Base-by-base conservation (phyloP, 2,888 invertebrate genomes). In the Drosophila nr. perissopoda region DNA sequence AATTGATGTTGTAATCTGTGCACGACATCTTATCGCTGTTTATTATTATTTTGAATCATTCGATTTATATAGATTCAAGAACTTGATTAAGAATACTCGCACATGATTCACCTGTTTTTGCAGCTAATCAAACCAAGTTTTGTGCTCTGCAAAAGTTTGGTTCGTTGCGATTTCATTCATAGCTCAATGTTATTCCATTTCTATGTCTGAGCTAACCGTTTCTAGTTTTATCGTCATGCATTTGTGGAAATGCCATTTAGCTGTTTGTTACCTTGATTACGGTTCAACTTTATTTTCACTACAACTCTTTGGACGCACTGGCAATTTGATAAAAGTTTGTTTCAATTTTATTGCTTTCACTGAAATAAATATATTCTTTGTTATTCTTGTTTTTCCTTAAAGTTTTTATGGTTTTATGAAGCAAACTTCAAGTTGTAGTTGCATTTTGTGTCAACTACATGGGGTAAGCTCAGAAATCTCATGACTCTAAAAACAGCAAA, bases 231-330 rank as follows among this genome's bases (percentile, higher is more conserved):
- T 82, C 58, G 60, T 34, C 33, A 13, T 25, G 48, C 40, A 49
- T 65, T 65, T 74, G 64, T 78, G 59, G 51, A 53, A 52, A 48
- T 58, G 59, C 56, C 48, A 64, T 59, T 74, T 69, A 54, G 54
- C 53, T 69, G 62, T 71, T 83, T 77, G 73, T 74, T 69, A 65
- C 77, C 67, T 74, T 72, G 70, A 78, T 81, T 75, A 64, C 42
- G 73, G 69, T 49, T 75, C 31, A 84, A 68, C 65, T 73, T 74
- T 69, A 64, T 69, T 73, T 70, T 48, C 11, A 6, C 33, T 27
- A 11, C 2, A 21, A 29, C 25, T 40, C 16, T n/a, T 58, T 57
- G 34, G 48, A 31, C 25, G 29, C 21, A 21, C 27, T 27, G 13
- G 18, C 25, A 49, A 31, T 68, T 63, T 40, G 38, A 56, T 53